Conservation (phyloP, 2,888 invertebrate species). For the Clostera curtula region DNA sequence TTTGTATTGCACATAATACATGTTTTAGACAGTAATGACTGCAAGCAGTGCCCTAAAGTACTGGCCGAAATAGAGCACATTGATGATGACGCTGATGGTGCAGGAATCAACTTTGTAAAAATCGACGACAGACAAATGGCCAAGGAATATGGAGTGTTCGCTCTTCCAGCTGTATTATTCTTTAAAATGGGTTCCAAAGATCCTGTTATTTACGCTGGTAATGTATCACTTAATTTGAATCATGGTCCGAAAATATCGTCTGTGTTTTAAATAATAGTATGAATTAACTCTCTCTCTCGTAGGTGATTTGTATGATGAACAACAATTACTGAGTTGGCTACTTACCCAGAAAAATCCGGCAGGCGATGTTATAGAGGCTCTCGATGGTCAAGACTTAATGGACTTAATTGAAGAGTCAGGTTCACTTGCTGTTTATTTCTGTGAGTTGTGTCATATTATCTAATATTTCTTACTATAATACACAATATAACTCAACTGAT, state of each 20-base stretch:
- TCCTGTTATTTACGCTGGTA: slow-evolving; percentile 93
- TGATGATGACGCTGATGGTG: slow-evolving; percentile 93
- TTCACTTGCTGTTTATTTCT: slow-evolving; percentile 92
- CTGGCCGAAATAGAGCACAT: slow-evolving; percentile 92
- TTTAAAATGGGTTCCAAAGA: slow-evolving; percentile 91
- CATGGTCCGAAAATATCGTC: neutral
- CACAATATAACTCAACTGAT: slow-evolving; percentile 31
- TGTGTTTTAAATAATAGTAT: neutral
- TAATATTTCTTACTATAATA: slow-evolving; percentile 20
- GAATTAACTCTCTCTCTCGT: slow-evolving; percentile 16
- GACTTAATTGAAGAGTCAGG: slow-evolving; percentile 86
- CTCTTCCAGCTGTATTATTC: slow-evolving; percentile 91
- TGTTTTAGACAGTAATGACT: slow-evolving; percentile 93
- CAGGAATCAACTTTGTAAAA: slow-evolving; percentile 94
- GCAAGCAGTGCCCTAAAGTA: slow-evolving; percentile 93
- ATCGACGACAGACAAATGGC: slow-evolving; percentile 92
- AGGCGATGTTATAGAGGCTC: slow-evolving; percentile 91
- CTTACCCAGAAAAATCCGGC: slow-evolving; percentile 93
- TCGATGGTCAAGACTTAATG: slow-evolving; percentile 86
- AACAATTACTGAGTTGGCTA: slow-evolving; percentile 92
- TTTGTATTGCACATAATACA: slow-evolving; percentile 63
- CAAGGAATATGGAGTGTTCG: slow-evolving; percentile 91
- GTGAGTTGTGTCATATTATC: slow-evolving; percentile 77
- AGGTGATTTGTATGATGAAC: slow-evolving; percentile 91
- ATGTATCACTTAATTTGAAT: slow-evolving; percentile 3